Conservation (phyloP, 1,140 invertebrate genomes). For the Drosophila aff. region DNA sequence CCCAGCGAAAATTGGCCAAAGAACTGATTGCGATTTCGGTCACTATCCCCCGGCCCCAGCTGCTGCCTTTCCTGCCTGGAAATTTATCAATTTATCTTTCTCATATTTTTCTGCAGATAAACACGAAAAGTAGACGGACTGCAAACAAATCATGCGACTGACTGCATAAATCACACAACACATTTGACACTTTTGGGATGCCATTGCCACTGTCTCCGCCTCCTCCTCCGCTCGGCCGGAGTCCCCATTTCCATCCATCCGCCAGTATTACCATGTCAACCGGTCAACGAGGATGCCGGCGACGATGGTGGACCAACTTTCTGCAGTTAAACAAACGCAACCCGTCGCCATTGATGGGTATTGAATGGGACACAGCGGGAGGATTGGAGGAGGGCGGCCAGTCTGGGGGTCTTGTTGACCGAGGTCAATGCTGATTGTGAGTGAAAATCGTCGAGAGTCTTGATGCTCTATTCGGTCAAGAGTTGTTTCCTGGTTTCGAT, state of each 20-base stretch:
- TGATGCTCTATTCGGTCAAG: slow-evolving; percentile 14
- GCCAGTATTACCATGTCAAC: slow-evolving; percentile 44
- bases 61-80: slow-evolving; percentile 28
- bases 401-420: slow-evolving; percentile 23
- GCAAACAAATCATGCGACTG: slow-evolving; percentile 83
- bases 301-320: slow-evolving; percentile 53
- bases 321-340: slow-evolving; percentile 55
- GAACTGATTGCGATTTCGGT: slow-evolving; percentile 68
- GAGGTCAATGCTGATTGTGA: slow-evolving; percentile 60
- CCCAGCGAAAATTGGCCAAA: slow-evolving; percentile 68
- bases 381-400: background rate
- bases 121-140: slow-evolving; percentile 82
- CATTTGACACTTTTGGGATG: slow-evolving; percentile 84
- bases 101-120: slow-evolving; percentile 82
- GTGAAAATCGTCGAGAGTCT: slow-evolving; percentile 29
- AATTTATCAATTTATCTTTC: slow-evolving; percentile 78
- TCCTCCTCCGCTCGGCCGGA: background rate
- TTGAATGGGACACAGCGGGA: slow-evolving; percentile 36
- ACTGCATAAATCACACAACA: slow-evolving; percentile 83
- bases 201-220: slow-evolving; percentile 41
- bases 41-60: slow-evolving; percentile 24
- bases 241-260: slow-evolving; percentile 9
- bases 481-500: background rate
- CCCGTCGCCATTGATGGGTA: slow-evolving; percentile 62
- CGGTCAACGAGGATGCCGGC: slow-evolving; percentile 19